Conservation (phyloP, 2,888 invertebrate species). For the Tachystola acroxantha region DNA sequence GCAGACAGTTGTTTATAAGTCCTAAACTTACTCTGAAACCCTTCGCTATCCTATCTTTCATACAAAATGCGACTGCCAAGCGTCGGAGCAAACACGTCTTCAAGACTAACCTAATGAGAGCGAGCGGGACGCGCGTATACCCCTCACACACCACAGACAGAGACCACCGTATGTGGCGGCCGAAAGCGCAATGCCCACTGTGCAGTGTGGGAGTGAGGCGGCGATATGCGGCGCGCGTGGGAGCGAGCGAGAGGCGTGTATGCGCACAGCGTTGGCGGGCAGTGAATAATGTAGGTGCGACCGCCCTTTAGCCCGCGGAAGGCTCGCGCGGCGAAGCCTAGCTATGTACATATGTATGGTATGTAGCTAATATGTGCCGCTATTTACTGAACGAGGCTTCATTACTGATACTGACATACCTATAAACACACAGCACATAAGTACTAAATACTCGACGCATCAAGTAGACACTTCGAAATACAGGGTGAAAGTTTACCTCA, state of each 20-base stretch:
- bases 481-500: no score
- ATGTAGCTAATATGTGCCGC: background rate
- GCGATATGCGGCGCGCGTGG: conserved; percentile 12
- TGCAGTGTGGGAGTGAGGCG: conserved; percentile 36
- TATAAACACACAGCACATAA: no score
- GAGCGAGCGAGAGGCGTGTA: conserved; percentile 39
- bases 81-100: conserved; percentile 69
- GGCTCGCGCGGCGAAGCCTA: background rate
- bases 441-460: no score
- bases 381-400: no score
- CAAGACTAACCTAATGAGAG: conserved; percentile 74
- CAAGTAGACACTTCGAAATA: no score
- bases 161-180: conserved; percentile 58
- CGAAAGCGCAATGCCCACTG: conserved; percentile 69
- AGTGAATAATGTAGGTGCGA: conserved; percentile 67
- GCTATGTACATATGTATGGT: no score
- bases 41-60: conserved; percentile 35
- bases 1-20: no score
- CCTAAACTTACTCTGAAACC: conserved; percentile 11
- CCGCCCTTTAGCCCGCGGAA: conserved; percentile 55
- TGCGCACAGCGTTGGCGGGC: conserved; percentile 60
- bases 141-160: conserved; percentile 21
- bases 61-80: conserved; percentile 67
- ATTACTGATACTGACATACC: no score
- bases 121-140: conserved; percentile 44